Evolutionary conservation across 2,797 vertebrate species (phyloP).

Genomic region (Holocentrus rufus): DNA sequence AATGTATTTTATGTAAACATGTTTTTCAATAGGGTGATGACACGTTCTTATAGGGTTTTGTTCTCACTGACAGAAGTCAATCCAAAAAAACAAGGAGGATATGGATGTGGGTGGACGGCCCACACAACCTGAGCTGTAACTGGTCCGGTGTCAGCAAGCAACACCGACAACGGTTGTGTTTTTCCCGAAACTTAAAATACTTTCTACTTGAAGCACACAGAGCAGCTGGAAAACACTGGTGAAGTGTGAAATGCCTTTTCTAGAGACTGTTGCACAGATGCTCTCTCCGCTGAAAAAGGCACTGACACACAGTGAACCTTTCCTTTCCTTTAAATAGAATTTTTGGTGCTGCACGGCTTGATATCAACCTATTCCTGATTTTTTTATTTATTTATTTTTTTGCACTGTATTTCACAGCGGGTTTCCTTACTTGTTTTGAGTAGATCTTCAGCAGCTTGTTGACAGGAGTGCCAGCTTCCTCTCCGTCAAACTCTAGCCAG

Average conservation of each 20-base stretch:
- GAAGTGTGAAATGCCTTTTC: slow-evolving; percentile 1
- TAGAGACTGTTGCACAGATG: slow-evolving; percentile 2
- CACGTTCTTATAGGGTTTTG: too few species aligned
- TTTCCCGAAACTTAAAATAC: too few species aligned
- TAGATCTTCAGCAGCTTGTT: slow-evolving; percentile 94
- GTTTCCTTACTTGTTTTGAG: slow-evolving; percentile 88
- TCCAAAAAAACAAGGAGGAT: too few species aligned
- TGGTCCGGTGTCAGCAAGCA: too few species aligned
- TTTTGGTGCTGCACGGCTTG: not conserved
- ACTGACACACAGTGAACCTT: slow-evolving; percentile 7
- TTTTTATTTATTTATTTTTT: not conserved
- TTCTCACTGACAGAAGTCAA: too few species aligned
- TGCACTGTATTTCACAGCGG: not conserved
- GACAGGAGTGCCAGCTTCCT: slow-evolving; percentile 87
- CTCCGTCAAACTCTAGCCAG: slow-evolving; percentile 95
- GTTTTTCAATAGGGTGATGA: too few species aligned
- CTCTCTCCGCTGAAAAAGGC: slow-evolving; percentile 14
- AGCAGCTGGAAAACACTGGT: slow-evolving; percentile 24
- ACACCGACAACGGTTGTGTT: too few species aligned
- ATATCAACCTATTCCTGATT: not conserved
- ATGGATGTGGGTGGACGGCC: too few species aligned
- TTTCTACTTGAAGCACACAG: too few species aligned
- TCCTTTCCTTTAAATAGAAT: not conserved
- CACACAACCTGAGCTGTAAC: too few species aligned
- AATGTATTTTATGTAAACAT: too few species aligned